Evolutionary conservation across 1,140 invertebrate genomes (phyloP).

Genomic region (Drosophila athabasca): DNA sequence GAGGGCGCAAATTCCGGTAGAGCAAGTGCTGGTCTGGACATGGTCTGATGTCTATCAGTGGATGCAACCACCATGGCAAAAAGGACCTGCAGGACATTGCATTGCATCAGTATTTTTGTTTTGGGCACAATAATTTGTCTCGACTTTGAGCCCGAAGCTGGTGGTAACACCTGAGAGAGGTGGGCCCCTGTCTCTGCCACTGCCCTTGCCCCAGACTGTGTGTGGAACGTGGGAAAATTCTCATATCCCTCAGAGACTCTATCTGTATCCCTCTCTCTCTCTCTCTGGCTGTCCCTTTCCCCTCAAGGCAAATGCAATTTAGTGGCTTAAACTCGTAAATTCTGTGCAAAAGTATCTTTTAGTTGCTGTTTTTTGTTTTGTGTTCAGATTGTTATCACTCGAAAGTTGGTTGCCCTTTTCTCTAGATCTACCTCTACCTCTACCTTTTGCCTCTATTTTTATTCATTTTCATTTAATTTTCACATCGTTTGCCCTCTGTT

Average conservation of each 20-base stretch:
- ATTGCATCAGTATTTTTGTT: too few relatives aligned
- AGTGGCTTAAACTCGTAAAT: constrained; percentile 67
- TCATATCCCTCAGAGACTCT: constrained; percentile 39
- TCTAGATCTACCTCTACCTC: neutral
- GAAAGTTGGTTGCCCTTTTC: constrained; percentile 44
- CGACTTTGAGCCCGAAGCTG: too few relatives aligned
- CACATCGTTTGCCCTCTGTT: constrained; percentile 69
- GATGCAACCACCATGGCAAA: constrained; percentile 60
- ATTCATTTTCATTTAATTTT: constrained; percentile 79
- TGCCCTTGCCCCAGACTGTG: too few relatives aligned
- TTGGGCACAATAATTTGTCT: too few relatives aligned
- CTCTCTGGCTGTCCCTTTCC: neutral
- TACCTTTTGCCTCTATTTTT: constrained; percentile 7
- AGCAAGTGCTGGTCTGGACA: constrained; percentile 14
- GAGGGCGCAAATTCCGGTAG: constrained; percentile 38
- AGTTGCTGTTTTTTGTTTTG: constrained; percentile 20
- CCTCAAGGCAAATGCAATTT: constrained; percentile 64
- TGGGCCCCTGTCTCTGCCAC: too few relatives aligned
- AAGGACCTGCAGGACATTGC: constrained; percentile 49
- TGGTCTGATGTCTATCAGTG: constrained; percentile 61
- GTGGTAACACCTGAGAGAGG: too few relatives aligned
- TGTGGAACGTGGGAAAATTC: constrained; percentile 73
- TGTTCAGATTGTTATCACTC: constrained; percentile 70
- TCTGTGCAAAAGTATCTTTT: constrained; percentile 73
- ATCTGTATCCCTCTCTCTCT: neutral